Conservation (phyloP, 2,888 invertebrate species). For the Caradrina clavipalpis region DNA sequence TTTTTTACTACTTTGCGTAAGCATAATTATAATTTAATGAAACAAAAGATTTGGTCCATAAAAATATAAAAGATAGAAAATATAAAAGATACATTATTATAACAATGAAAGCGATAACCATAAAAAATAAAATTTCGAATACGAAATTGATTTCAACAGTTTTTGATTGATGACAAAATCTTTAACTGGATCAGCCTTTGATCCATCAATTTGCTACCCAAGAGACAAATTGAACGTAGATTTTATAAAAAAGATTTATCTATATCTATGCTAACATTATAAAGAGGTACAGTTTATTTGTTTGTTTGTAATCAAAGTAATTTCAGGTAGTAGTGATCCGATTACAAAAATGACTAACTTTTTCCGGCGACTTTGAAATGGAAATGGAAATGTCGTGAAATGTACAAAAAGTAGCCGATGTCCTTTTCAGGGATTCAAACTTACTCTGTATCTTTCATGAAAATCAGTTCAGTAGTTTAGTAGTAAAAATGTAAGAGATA, state of each 20-base stretch:
- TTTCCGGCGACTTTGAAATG: no score
- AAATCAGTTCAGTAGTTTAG: no score
- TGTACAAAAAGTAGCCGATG: no score
- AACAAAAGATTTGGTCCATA: neutral
- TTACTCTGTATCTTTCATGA: no score
- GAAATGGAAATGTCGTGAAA: no score
- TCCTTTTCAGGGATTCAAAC: no score
- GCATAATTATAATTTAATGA: neutral
- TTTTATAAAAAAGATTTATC: slow-evolving; percentile 27
- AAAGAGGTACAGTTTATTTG: no score
- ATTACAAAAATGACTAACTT: no score
- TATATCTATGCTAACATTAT: no score
- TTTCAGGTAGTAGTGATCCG: no score
- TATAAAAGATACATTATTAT: neutral
- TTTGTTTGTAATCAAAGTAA: no score
- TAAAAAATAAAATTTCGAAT: neutral
- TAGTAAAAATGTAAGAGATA: no score
- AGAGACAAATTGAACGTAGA: slow-evolving; percentile 35
- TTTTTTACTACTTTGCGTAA: neutral
- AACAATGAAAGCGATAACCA: neutral
- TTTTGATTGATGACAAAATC: slow-evolving; percentile 42
- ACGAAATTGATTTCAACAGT: slow-evolving; percentile 30
- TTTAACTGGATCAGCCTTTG: slow-evolving; percentile 42
- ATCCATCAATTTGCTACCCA: slow-evolving; percentile 37
- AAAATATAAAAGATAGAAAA: neutral